Evolutionary conservation across 2,113 vertebrate genomes (phyloP), one percentile per base, ranked within the genome.

Genomic region (Pseudopodoces humilis): DNA sequence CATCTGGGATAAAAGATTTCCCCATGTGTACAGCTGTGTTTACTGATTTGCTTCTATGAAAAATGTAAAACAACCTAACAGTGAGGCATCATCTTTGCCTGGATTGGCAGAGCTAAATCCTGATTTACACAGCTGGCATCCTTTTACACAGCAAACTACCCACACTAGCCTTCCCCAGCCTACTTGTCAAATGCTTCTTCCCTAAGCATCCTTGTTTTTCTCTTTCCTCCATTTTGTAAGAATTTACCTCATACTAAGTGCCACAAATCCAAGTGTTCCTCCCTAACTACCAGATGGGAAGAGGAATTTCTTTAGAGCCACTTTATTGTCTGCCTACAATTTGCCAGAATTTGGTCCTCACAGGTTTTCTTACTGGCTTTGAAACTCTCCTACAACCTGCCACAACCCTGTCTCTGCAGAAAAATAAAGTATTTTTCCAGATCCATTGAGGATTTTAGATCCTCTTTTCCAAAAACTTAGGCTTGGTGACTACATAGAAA

Each of bases 61-160:
- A 95, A 71, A 58, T 14, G 41, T 68, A 92, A 86, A 96, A 41
- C 47, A 86, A 86, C 67, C 64, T 83, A 91, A 72, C 75, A 92
- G 47, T 53, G 79, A 92, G 64, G 68, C 47, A 72, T 77, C 68
- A 63, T 83, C 60, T 88, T 90, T 92, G 65, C 62, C 62, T 88
- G 39, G 39, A 88, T 56, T 92, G 91, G 76, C 52, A 92, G 76
- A 92, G 13, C n/a, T 88, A 96, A 95, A 86, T 86, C 62, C 72
- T 0, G 6, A 81, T 95, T 96, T 95, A 86, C 72, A 88, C 80
- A 86, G 72, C 80, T 93, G 92, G 62, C 58, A 88, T 71, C 60
- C 20, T 90, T 95, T 86, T 72, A 62, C 35, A 83, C 37, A 71
- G 64, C 33, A 83, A 92, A 78, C 64, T 52, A 72, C 50, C 41